Evolutionary conservation across 1,140 invertebrate genomes (phyloP), one percentile per base, ranked within the genome.

Genomic region (Bombus fervidus): DNA sequence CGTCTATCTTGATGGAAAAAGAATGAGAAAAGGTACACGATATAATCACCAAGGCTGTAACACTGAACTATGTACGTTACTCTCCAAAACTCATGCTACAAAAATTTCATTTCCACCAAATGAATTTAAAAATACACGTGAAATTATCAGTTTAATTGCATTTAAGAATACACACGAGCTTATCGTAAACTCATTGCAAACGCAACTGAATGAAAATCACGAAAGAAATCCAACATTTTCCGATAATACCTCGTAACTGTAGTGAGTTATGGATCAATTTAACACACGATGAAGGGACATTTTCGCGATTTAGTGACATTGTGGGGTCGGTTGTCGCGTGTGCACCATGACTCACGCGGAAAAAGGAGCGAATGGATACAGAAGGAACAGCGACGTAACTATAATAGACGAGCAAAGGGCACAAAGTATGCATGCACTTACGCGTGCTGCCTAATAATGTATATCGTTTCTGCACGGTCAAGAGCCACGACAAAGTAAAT

Each of bases 401-500:
- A 12, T 31, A 34, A 37, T 62, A 62, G 22, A 22, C 39, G 53
- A 62, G 71, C 53, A 75, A 47, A 83, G 47, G 47, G 47, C 47
- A 53, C 47, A 76, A 22, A 47, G 47, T 57, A 53, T 57, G 43
- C 34, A 22, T 12, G n/a, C 8, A 10, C 47, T 53, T 37, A 15
- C 12, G 74, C 62, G 12, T 1, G 28, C 22, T 83, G 47, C 18
- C 39, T 22, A 59, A 84, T 37, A 71, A 69, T 78, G 47, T 77
- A 43, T 57, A 25, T 41, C 3, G 37, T 37, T 78, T 22, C 25
- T 41, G 25, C 13, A 28, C 28, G 62, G 37, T 57, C 5, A 6
- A 28, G 28, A 31, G 8, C 9, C 41, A 43, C 37, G 53, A 72
- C 39, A 79, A 84, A 72, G 31, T 79, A 72, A 78, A 79, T 59